Evolutionary conservation across 2,888 invertebrate species (phyloP).

Genomic region (Sinotaia quadrata): DNA sequence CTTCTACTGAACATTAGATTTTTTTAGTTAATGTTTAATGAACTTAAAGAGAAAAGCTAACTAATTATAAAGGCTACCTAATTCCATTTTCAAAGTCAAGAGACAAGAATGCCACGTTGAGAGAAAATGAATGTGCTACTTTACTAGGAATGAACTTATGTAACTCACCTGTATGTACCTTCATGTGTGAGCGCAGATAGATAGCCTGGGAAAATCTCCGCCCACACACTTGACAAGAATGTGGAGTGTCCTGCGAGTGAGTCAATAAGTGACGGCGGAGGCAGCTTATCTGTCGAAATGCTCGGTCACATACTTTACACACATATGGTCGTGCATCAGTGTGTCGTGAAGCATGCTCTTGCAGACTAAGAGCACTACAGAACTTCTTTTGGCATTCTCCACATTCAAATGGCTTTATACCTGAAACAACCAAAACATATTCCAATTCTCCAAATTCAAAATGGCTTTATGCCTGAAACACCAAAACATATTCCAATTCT

Average conservation of each 20-base stretch:
- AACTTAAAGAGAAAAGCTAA: too few species aligned
- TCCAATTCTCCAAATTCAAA: too few species aligned
- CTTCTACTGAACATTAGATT: too few species aligned
- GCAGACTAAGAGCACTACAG: constrained; percentile 64
- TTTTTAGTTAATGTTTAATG: too few species aligned
- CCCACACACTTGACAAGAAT: constrained; percentile 58
- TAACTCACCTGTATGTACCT: constrained; percentile 62
- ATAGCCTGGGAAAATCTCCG: constrained; percentile 62
- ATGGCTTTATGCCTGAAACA: too few species aligned
- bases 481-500: too few species aligned
- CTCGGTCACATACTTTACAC: constrained; percentile 57
- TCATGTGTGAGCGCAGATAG: constrained; percentile 68
- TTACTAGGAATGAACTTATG: too few species aligned
- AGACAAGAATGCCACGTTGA: too few species aligned
- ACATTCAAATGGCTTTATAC: constrained; percentile 68
- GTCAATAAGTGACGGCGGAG: constrained; percentile 63
- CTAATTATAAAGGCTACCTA: too few species aligned
- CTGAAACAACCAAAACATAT: too few species aligned
- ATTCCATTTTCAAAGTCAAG: too few species aligned
- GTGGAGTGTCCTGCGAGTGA: constrained; percentile 58
- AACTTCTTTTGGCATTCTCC: constrained; percentile 61
- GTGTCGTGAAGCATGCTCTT: constrained; percentile 65
- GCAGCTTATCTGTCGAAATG: constrained; percentile 66
- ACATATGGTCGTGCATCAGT: constrained; percentile 54
- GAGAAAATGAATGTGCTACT: background rate